Percentiles rank a stretch among this genome's conserved stretches.
phyloP scores from a whole-genome alignment of 2,113 vertebrate genomes.

The Oreochromis aureus region DNA sequence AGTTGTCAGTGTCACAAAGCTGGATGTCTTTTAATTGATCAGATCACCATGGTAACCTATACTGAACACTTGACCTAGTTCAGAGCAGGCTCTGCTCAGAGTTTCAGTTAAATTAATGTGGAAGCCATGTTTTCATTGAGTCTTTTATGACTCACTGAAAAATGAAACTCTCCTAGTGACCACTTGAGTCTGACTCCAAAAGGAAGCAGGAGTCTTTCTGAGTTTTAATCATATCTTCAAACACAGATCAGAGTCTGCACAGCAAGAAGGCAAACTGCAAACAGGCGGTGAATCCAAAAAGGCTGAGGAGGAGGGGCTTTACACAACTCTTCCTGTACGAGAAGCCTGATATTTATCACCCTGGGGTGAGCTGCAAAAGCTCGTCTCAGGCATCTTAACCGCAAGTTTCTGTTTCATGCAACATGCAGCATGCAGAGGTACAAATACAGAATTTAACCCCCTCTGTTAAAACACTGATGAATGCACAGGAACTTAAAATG shows the following conservation, averaged over 20 bases:
- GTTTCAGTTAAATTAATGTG: background rate
- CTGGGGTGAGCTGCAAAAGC: background rate
- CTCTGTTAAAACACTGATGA: background rate
- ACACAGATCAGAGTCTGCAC: accelerated
- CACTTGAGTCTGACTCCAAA: background rate
- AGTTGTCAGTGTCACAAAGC: background rate
- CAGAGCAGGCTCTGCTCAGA: background rate
- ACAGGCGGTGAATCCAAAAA: background rate
- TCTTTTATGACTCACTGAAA: background rate
- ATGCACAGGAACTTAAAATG: background rate
- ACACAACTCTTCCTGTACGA: background rate
- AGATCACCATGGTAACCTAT: background rate
- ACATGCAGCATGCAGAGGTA: background rate
- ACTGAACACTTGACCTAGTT: background rate
- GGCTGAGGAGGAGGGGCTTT: background rate
- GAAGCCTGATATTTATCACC: background rate
- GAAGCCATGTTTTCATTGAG: background rate
- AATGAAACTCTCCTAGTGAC: background rate
- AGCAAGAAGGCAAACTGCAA: background rate
- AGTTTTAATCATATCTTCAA: background rate
- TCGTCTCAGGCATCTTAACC: background rate
- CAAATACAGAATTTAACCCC: background rate
- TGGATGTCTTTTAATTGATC: background rate
- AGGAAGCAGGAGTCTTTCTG: background rate
- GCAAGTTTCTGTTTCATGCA: background rate